Evolutionary conservation across 2,113 vertebrate species (phyloP).

Genomic region (Dinomys branickii): DNA sequence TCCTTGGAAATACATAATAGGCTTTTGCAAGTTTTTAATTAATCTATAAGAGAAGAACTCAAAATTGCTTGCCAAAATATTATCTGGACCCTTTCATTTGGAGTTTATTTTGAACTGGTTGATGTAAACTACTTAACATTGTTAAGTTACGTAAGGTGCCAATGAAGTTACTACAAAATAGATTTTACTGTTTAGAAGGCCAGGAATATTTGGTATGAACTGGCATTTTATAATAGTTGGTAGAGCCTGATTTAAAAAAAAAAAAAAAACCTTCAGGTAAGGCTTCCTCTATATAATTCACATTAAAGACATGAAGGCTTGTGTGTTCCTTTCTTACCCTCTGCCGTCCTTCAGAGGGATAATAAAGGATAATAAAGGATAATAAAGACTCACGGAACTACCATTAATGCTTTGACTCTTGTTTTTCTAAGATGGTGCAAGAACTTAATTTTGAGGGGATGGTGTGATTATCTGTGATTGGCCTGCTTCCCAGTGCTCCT

Average conservation of each 20-base stretch:
- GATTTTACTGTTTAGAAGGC: constrained; percentile 64
- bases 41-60: constrained; percentile 65
- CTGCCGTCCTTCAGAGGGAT: neutral
- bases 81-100: constrained; percentile 42
- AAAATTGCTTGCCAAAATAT: constrained; percentile 69
- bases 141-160: neutral
- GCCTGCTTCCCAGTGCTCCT: neutral
- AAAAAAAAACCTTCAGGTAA: neutral
- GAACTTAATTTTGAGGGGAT: neutral
- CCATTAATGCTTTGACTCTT: neutral
- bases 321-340: neutral
- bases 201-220: neutral
- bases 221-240: neutral
- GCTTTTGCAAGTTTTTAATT: constrained; percentile 71
- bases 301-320: neutral
- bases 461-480: neutral
- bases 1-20: constrained; percentile 45
- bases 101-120: constrained; percentile 67
- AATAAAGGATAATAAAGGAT: no score
- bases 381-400: neutral
- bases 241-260: neutral
- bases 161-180: constrained; percentile 52
- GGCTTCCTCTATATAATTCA: neutral
- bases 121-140: neutral
- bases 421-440: neutral